phyloP scores from a whole-genome alignment of 2,888 invertebrate genomes.

The Panorpa germanica region DNA sequence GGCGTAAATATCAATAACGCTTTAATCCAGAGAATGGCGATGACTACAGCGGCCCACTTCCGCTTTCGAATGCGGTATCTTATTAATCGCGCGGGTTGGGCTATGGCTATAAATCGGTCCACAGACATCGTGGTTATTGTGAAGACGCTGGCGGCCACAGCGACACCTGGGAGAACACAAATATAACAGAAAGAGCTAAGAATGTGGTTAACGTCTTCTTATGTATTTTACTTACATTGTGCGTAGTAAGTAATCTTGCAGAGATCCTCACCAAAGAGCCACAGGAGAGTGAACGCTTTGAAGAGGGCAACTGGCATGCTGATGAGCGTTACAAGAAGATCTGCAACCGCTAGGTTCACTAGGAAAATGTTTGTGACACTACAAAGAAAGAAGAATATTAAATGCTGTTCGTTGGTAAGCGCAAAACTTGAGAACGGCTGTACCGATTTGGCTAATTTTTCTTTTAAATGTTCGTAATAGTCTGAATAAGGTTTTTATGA shows the following conservation, averaged over 20 bases:
- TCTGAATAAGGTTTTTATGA: too few relatives aligned
- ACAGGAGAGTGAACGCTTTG: constrained; percentile 44
- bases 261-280: constrained; percentile 53
- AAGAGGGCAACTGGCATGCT: constrained; percentile 60
- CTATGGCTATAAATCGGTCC: constrained; percentile 55
- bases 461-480: too few relatives aligned
- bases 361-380: constrained; percentile 61
- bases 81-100: constrained; percentile 51
- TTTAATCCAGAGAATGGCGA: constrained; percentile 42
- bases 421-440: too few relatives aligned
- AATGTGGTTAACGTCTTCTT: background rate
- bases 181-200: background rate
- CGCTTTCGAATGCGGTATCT: constrained; percentile 51
- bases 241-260: constrained; percentile 55
- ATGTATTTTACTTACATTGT: constrained; percentile 36
- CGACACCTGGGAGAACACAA: constrained; percentile 35
- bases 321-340: constrained; percentile 48
- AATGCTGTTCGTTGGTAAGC: too few relatives aligned
- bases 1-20: constrained; percentile 49
- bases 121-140: constrained; percentile 65
- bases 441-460: too few relatives aligned
- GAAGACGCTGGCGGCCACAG: constrained; percentile 62
- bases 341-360: constrained; percentile 54
- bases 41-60: constrained; percentile 41
- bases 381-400: constrained; percentile 26